A percentile compares a stretch with the other conserved stretches of the same genome.
Conservation (phyloP, 2,888 invertebrate species). For the Orgyia antiqua region DNA sequence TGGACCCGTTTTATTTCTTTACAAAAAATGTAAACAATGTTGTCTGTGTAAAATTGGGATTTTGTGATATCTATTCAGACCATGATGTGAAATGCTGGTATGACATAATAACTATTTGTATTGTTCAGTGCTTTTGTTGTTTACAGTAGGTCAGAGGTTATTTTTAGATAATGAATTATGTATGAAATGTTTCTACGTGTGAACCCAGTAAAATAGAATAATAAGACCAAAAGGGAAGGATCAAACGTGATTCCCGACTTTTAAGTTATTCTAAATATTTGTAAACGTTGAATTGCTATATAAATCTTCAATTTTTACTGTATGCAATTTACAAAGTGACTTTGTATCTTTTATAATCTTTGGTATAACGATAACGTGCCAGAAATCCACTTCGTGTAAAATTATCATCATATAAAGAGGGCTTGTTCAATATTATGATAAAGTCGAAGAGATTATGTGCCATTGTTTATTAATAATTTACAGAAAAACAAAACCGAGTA, state of each 20-base stretch:
- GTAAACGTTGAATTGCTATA: no score
- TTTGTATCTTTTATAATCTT: no score
- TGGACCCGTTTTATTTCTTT: slow-evolving; percentile 42
- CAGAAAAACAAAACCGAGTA: background rate
- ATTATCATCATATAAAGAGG: slow-evolving; percentile 4
- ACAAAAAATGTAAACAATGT: slow-evolving; percentile 72
- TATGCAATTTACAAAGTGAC: no score
- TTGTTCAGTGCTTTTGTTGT: no score
- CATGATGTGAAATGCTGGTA: slow-evolving; percentile 21
- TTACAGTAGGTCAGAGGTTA: no score
- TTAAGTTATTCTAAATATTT: no score
- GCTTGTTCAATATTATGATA: slow-evolving; percentile 1
- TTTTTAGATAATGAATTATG: no score
- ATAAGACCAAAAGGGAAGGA: no score
- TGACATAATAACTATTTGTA: slow-evolving; percentile 19
- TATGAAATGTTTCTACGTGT: no score
- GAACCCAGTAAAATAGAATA: no score
- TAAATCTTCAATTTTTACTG: no score
- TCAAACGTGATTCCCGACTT: no score
- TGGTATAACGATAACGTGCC: slow-evolving; percentile 7
- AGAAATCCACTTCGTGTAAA: slow-evolving; percentile 5
- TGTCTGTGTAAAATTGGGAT: slow-evolving; percentile 20
- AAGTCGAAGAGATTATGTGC: background rate
- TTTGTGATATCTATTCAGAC: slow-evolving; percentile 25
- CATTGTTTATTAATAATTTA: background rate